Percentiles rank a stretch among this genome's conserved stretches.
Conservation (phyloP, 1,140 invertebrate genomes). For the Gryon sp. region DNA sequence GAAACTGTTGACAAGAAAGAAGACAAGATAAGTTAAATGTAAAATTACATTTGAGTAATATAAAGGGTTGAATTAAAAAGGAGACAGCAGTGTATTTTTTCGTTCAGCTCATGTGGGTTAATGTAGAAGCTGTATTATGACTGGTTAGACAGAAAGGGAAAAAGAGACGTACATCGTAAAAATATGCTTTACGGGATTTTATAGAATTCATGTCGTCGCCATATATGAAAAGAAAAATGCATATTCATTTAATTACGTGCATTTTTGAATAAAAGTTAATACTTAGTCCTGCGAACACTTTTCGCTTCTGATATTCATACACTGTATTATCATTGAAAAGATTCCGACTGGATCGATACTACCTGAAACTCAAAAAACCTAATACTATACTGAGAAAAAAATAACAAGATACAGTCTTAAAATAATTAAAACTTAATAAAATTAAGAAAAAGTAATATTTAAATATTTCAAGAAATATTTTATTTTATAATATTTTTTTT, state of each 20-base stretch:
- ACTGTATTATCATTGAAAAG: slow-evolving; percentile 2
- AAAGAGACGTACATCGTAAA: slow-evolving; percentile 32
- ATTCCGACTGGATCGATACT: too few species aligned
- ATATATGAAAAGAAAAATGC: slow-evolving; percentile 26
- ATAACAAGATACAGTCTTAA: too few species aligned
- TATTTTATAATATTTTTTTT: too few species aligned
- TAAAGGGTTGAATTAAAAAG: slow-evolving; percentile 20
- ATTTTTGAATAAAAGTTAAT: slow-evolving; percentile 30
- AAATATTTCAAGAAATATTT: too few species aligned
- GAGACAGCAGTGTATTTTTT: slow-evolving; percentile 23
- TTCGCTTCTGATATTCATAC: not conserved
- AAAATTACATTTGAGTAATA: slow-evolving; percentile 3
- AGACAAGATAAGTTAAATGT: not conserved
- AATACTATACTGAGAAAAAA: too few species aligned
- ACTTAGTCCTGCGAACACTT: not conserved
- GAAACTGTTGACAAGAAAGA: slow-evolving; percentile 2
- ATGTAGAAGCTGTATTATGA: slow-evolving; percentile 21
- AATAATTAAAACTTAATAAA: too few species aligned
- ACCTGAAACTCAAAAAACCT: too few species aligned
- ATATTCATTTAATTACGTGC: slow-evolving; percentile 36
- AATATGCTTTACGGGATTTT: slow-evolving; percentile 37
- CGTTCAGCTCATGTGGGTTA: slow-evolving; percentile 25
- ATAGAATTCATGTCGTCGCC: slow-evolving; percentile 33
- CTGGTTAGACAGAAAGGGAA: slow-evolving; percentile 10
- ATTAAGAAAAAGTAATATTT: too few species aligned